Base-by-base conservation (phyloP, 2,797 vertebrate genomes). In the Enteromius afrohamiltoni region DNA sequence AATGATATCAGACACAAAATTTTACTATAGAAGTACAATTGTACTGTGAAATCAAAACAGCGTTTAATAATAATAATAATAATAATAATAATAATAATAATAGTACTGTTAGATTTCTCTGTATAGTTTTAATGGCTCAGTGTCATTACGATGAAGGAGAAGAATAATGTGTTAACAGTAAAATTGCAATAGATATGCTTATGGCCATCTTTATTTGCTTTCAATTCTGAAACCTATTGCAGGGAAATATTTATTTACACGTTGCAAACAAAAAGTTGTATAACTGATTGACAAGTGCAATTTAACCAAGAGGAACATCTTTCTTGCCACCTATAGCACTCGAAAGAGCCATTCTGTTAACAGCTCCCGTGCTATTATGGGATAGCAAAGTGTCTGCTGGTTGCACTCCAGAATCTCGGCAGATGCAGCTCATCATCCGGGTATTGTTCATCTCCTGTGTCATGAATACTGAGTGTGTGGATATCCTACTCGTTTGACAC, bases 331-430 rank as follows among this genome's bases (percentile, higher is more conserved):
- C 55, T 31, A 45, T 7, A 67, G 64, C 21, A 26, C 31, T 79
- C 53, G 31, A 69, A 37, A 79, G 19, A 68, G 7, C 16, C 49
- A 68, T 40, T 2, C 1, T 6, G 21, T 65, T 37, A 23, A 68
- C 62, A 26, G 11, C 62, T 79, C 45, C 29, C 3, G 2, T 49
- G 64, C n/a, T 31, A 26, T 55, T 37, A 55, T 79, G 9, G 77
- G 47, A 37, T 23, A 68, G 47, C 31, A 55, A 79, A 68, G 47
- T 13, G 47, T 53, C 31, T 55, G 14, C 62, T 69, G 47, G 64
- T 79, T 42, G 47, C 62, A 68, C 49, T 79, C 53, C 77, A 79
- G 31, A 79, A 79, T 79, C 47, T 68, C 77, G 40, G 64, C 49
- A 55, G 47, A 79, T 79, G 64, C 64, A 68, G 31, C 68, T 68